These are phyloP conservation scores for Harpalus rubripes DNA, from an alignment of 2,888 invertebrate species.

Conservation along the genomic window DNA sequence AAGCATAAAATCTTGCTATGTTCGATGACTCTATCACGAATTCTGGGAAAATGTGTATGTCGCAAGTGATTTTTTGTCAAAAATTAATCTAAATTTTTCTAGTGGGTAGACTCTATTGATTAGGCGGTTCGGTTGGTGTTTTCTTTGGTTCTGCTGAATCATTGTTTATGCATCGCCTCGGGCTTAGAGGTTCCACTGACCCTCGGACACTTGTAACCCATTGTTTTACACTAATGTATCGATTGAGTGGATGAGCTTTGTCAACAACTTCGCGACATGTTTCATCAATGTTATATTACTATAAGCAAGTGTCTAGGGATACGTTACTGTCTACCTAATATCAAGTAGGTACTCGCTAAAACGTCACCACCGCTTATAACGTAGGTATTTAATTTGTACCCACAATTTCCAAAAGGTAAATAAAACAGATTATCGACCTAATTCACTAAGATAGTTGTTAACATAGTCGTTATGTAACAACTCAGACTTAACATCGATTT, in stretches of 20 bases:
- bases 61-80: slow-evolving; percentile 20
- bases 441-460: too few relatives aligned
- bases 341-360: too few relatives aligned
- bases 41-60: slow-evolving; percentile 33
- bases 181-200: slow-evolving; percentile 8
- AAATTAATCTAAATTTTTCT: slow-evolving; percentile 49
- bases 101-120: slow-evolving; percentile 13
- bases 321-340: too few relatives aligned
- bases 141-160: slow-evolving; percentile 30
- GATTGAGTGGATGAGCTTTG: slow-evolving; percentile 14
- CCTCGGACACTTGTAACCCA: slow-evolving; percentile 28
- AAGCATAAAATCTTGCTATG: not conserved
- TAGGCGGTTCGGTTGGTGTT: slow-evolving; percentile 7
- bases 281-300: not conserved
- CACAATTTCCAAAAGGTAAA: too few relatives aligned
- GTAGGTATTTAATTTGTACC: too few relatives aligned
- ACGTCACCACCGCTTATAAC: too few relatives aligned
- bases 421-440: too few relatives aligned
- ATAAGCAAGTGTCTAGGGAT: too few relatives aligned
- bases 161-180: slow-evolving; percentile 33
- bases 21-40: slow-evolving; percentile 12
- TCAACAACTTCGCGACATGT: not conserved
- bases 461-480: too few relatives aligned
- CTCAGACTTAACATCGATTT: too few relatives aligned
- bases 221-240: slow-evolving; percentile 41